phyloP scores from a whole-genome alignment of 2,113 vertebrate species.

The Gasterosteus aculeatus region DNA sequence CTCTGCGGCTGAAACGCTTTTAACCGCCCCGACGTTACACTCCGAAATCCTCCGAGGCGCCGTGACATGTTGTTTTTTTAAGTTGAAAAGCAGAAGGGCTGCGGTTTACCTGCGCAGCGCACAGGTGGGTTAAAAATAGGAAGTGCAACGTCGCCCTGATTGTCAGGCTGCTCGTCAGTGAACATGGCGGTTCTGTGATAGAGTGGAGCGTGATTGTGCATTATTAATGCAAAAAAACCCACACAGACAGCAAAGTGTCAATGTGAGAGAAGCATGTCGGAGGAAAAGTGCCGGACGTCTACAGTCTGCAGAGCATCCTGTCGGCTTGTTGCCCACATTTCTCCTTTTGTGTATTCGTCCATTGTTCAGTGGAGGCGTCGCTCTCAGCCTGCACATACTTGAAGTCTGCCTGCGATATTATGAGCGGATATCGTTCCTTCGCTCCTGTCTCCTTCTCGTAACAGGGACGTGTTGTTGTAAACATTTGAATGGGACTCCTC shows the following conservation, averaged over 20 bases:
- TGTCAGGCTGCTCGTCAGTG: slow-evolving; percentile 19
- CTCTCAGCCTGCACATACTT: not conserved
- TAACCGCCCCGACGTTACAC: slow-evolving; percentile 10
- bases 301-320: not conserved
- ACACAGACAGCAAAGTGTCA: slow-evolving; percentile 18
- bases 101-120: slow-evolving; percentile 16
- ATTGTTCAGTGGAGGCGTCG: not conserved
- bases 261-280: slow-evolving; percentile 3
- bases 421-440: not conserved
- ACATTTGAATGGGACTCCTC: slow-evolving; percentile 33
- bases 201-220: slow-evolving; percentile 44
- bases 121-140: slow-evolving; percentile 30
- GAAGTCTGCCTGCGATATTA: not conserved
- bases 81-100: not conserved
- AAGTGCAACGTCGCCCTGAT: slow-evolving; percentile 30
- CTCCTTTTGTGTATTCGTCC: not conserved
- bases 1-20: slow-evolving; percentile 37
- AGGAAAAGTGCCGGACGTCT: not conserved
- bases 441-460: slow-evolving; percentile 1
- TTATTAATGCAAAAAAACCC: slow-evolving; percentile 54
- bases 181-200: slow-evolving; percentile 36
- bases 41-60: slow-evolving; percentile 12
- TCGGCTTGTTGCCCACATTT: not conserved
- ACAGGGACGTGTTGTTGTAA: slow-evolving; percentile 16
- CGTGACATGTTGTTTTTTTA: slow-evolving; percentile 37